phyloP scores from a whole-genome alignment of 2,797 vertebrate genomes.

The Pelobates cultripes region DNA sequence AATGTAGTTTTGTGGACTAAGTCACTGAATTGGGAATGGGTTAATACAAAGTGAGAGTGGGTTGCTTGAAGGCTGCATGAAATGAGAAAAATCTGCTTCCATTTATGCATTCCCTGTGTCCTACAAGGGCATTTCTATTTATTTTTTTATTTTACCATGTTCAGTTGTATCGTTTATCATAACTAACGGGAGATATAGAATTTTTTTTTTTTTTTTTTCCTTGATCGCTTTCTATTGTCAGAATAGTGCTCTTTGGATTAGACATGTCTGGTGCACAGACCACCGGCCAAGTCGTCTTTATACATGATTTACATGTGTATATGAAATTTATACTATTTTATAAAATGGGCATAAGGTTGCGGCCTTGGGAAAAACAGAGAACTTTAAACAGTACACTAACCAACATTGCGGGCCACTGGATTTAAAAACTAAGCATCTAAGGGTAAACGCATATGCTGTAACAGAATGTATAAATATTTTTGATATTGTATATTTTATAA shows the following conservation, averaged over 20 bases:
- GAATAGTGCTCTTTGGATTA: background rate
- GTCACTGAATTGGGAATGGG: background rate
- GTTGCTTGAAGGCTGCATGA: too few relatives aligned
- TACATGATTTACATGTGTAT: slow-evolving; percentile 74
- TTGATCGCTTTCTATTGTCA: slow-evolving; percentile 30
- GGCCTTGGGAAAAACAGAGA: slow-evolving; percentile 61
- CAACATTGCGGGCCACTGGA: slow-evolving; percentile 67
- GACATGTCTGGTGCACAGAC: background rate
- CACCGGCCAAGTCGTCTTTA: slow-evolving; percentile 51
- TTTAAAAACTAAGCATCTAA: slow-evolving; percentile 72
- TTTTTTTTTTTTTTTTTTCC: background rate
- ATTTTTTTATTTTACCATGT: background rate
- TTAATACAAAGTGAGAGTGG: background rate
- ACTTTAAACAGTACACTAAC: slow-evolving; percentile 56
- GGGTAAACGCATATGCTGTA: slow-evolving; percentile 75
- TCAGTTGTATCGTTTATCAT: slow-evolving; percentile 3
- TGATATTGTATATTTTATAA: slow-evolving; percentile 80
- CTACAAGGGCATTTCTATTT: background rate
- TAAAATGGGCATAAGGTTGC: slow-evolving; percentile 69
- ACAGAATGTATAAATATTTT: slow-evolving; percentile 83
- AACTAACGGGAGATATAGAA: slow-evolving; percentile 16
- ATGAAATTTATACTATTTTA: slow-evolving; percentile 71
- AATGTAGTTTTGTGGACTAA: background rate
- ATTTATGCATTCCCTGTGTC: background rate
- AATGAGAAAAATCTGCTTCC: too few relatives aligned